Base-by-base conservation (phyloP, 2,888 invertebrate species). In the Deilephila porcellus region DNA sequence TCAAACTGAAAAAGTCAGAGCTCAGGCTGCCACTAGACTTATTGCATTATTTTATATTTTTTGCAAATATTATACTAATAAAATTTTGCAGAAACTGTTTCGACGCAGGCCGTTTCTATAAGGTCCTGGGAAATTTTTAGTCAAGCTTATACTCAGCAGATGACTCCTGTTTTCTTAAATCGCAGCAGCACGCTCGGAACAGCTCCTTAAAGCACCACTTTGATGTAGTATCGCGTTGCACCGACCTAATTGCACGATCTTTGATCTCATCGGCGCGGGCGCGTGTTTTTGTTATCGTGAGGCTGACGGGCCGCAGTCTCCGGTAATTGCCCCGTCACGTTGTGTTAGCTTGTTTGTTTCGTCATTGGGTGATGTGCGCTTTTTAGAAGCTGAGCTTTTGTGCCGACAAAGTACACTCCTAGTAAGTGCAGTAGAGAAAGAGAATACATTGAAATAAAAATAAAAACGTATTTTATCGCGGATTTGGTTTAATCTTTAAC, bases 221-320 rank as follows among this genome's bases (percentile, higher is more conserved):
- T 81, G 81, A 81, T 76, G 78, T 70, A 75, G 77, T 86, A 87
- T 91, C 88, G 81, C 77, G 83, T 90, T 88, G 84, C 88, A 81
- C 78, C 85, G 81, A 84, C 86, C 90, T 91, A 91, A 91, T 93
- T 91, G 91, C 89, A 85, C 85, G 87, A 85, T 82, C 92, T 93
- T 92, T 93, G 92, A 93, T 91, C 90, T 89, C 83, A 74, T 81
- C 83, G 85, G 81, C 75, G 73, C 86, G 83, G 86, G 84, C 85
- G 82, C 71, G 75, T 84, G 84, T 85, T 87, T 86, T 87, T 85
- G 82, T 83, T 83, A 72, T 78, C 77, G 75, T 78, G 82, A 79
- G 78, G 78, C 74, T 80, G 80, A 78, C 63, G 75, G 59, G 70
- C 70, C 67, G 60, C 73, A 75, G 73, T 74, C 64, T 52, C 60